Evolutionary conservation across 2,888 invertebrate species (phyloP).

Genomic region (Melinaea menophilus): DNA sequence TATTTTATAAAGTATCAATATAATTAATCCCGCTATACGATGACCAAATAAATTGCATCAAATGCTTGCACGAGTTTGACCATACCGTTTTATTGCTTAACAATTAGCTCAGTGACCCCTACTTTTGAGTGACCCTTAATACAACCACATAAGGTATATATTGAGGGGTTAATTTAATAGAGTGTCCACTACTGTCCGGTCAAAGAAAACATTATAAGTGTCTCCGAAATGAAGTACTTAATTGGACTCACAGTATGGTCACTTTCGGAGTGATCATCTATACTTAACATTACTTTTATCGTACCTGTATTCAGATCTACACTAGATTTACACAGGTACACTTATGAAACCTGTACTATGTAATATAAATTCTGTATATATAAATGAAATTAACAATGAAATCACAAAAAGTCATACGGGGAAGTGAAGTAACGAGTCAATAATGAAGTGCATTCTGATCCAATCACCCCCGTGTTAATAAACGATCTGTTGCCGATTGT

Average conservation of each 20-base stretch:
- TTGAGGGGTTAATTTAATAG: constrained; percentile 38
- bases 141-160: constrained; percentile 34
- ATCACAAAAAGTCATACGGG: neutral
- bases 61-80: constrained; percentile 16
- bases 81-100: constrained; percentile 29
- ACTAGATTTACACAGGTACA: too few species aligned
- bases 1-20: constrained; percentile 12
- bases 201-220: constrained; percentile 48
- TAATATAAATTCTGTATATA: too few species aligned
- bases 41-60: constrained; percentile 19
- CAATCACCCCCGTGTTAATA: constrained; percentile 25
- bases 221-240: constrained; percentile 8
- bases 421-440: neutral
- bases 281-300: too few species aligned
- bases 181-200: constrained; percentile 52
- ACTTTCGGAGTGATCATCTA: neutral
- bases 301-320: too few species aligned
- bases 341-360: too few species aligned
- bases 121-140: constrained; percentile 27
- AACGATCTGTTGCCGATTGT: constrained; percentile 70
- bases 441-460: constrained; percentile 19
- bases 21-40: constrained; percentile 3
- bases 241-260: constrained; percentile 1
- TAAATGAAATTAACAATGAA: too few species aligned
- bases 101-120: constrained; percentile 18